phyloP scores from a whole-genome alignment of 1,140 invertebrate species.

The Lethrus apterus region DNA sequence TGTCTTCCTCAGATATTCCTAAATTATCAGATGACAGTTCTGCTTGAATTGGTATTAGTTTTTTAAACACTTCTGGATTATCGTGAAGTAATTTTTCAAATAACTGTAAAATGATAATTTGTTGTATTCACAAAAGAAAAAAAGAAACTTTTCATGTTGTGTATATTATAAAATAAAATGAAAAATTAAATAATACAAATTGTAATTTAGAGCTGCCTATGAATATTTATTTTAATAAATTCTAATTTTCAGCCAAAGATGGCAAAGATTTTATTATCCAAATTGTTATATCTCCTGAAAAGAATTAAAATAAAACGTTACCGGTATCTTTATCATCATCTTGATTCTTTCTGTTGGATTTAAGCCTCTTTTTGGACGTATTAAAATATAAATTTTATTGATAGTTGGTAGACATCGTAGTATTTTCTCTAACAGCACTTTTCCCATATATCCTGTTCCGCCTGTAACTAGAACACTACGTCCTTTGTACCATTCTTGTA shows the following conservation, averaged over 20 bases:
- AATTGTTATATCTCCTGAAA: no score
- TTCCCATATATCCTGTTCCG: constrained; percentile 9
- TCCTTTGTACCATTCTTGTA: constrained; percentile 3
- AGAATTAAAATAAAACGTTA: background rate
- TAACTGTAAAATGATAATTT: constrained; percentile 33
- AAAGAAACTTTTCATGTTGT: no score
- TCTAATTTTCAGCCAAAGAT: no score
- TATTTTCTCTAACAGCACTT: constrained; percentile 5
- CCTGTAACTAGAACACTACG: constrained; percentile 7
- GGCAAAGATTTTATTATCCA: no score
- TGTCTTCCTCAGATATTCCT: constrained; percentile 47
- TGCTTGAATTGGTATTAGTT: constrained; percentile 49
- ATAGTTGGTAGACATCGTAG: constrained; percentile 3
- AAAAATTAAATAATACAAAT: background rate
- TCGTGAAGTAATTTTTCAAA: constrained; percentile 43
- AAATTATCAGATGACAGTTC: constrained; percentile 43
- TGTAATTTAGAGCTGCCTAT: no score
- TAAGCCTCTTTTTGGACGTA: constrained; percentile 1
- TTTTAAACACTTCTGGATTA: constrained; percentile 47
- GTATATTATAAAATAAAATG: no score
- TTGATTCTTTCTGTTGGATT: background rate
- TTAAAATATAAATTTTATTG: constrained; percentile 3
- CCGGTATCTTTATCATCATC: background rate
- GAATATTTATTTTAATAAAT: no score
- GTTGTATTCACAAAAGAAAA: no score